Evolutionary conservation across 1,140 invertebrate species (phyloP), one percentile per base, ranked within the genome.

Genomic region (Hylyphantes graminicola): DNA sequence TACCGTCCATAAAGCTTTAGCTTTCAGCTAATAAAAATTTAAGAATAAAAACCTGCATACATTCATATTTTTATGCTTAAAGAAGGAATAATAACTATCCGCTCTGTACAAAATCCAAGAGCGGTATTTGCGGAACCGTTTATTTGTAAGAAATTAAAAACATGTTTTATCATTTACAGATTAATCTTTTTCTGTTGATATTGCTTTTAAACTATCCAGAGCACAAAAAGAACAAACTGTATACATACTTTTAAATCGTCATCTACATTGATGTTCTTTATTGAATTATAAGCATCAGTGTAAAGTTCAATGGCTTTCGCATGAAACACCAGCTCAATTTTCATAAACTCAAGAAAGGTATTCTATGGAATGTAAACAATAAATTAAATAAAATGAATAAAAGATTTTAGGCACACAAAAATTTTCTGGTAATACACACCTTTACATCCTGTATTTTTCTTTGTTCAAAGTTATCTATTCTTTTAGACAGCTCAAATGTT

Each of bases 311-410:
- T 72, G 12, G 81, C 81, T 75, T 86, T 86, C 13, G 67, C 75
- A 85, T 85, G 73, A 68, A 86, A 86, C 7, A 85, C 17, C 76
- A 86, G 78, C 75, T 86, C 85, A 68, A 76, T 86, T 79, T 86
- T 85, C 0, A 85, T 76, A 19, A 86, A 86, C 13, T 79, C 51
- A 13, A 85, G 19, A 61, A 86, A 57, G 17, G 48, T 19, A 64
- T 64, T 21, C 80, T 82, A 50, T 9, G 61, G 70, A 68, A 65
- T n/a, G 35, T 54, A 77, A 77, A 17, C 4, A n/a, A 48, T 35
- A 13, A 72, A 35, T 72, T 72, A 13, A 9, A 72, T 2, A 72
- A 55, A 35, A 35, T 35, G 35, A 35, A 35, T 35, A 35, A 1
- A 35, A 35, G 35, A 35, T 35, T 2, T 35, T 35, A 35, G 35